Evolutionary conservation across 1,140 invertebrate genomes (phyloP).

Genomic region (Rhysida immarginata): DNA sequence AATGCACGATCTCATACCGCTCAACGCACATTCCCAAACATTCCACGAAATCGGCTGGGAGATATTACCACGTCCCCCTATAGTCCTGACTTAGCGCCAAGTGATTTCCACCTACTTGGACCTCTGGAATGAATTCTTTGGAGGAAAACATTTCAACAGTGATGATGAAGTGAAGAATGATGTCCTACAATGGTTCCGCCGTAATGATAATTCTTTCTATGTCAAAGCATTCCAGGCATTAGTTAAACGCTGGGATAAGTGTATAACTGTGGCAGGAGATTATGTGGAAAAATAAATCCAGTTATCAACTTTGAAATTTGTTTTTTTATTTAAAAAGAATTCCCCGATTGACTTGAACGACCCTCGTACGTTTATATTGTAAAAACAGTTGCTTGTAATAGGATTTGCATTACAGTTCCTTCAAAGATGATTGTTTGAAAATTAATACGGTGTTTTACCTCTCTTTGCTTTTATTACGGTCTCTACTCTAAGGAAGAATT

Average conservation of each 20-base stretch:
- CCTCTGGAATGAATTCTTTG: not conserved
- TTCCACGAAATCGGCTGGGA: not conserved
- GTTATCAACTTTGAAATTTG: not conserved
- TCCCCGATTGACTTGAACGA: not conserved
- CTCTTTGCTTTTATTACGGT: too few species aligned
- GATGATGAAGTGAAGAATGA: not conserved
- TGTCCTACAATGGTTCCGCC: not conserved
- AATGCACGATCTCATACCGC: not conserved
- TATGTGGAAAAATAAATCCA: not conserved
- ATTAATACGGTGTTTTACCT: too few species aligned
- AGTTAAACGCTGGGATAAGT: not conserved
- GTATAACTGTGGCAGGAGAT: not conserved
- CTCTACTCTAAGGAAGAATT: too few species aligned
- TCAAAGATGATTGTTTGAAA: too few species aligned
- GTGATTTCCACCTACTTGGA: not conserved
- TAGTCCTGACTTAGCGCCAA: not conserved
- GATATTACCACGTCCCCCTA: not conserved
- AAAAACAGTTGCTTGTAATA: too few species aligned
- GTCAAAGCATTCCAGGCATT: not conserved
- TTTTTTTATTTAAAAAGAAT: not conserved
- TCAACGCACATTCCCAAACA: not conserved
- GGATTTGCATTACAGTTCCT: too few species aligned
- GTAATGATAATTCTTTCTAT: not conserved
- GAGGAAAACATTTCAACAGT: not conserved
- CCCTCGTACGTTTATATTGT: too few species aligned